Percentiles rank a stretch among this genome's conserved stretches.
Evolutionary conservation across 2,113 vertebrate genomes (phyloP).

Genomic region (Eulacestoma nigropectus): DNA sequence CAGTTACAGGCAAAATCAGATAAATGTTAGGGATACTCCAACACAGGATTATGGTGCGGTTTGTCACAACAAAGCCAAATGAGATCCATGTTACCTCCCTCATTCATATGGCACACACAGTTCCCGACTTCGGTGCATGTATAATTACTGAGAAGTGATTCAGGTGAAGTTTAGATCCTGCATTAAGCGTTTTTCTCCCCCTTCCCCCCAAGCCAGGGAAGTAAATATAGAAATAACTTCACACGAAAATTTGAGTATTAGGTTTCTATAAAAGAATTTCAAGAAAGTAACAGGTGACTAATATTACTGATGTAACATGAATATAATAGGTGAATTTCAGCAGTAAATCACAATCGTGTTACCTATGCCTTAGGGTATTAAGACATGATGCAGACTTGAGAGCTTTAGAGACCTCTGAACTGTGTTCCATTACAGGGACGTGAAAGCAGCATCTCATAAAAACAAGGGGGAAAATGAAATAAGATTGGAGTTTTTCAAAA

Average conservation of each 20-base stretch:
- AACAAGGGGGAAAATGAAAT: not conserved
- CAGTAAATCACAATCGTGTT: conserved; percentile 22
- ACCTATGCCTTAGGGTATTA: not conserved
- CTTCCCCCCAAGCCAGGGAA: not conserved
- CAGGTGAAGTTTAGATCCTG: not conserved
- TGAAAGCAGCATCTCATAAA: not conserved
- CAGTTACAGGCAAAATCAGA: not conserved
- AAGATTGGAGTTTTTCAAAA: not conserved
- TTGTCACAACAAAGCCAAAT: not conserved
- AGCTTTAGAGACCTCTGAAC: not conserved
- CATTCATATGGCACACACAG: accelerated
- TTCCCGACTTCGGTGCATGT: not conserved
- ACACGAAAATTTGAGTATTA: not conserved
- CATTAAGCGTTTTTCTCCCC: not conserved
- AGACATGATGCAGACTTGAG: not conserved
- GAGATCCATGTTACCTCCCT: not conserved
- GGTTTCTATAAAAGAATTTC: not conserved
- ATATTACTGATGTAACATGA: not conserved
- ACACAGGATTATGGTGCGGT: not conserved
- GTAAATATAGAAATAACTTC: not conserved
- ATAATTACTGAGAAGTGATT: not conserved
- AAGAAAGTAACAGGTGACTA: conserved; percentile 20
- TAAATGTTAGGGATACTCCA: not conserved
- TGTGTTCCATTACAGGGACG: not conserved
- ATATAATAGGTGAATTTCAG: not conserved